These are phyloP conservation scores for Liolophura sinensis DNA, from an alignment of 1,140 invertebrate species.

Conservation along the genomic window DNA sequence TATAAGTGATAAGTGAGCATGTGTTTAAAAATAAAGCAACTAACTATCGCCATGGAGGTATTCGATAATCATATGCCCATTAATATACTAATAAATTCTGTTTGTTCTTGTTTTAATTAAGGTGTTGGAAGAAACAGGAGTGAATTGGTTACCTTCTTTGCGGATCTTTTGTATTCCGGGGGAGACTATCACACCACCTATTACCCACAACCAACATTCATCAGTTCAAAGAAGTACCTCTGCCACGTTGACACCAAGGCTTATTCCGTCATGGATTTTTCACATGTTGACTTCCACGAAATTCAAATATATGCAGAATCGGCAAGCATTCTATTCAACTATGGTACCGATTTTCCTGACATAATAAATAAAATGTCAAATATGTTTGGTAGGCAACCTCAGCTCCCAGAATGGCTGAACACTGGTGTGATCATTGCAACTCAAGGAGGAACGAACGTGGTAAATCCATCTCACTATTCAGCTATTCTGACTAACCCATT, in stretches of 20 bases:
- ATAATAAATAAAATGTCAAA: slow-evolving; percentile 34
- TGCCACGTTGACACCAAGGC: slow-evolving; percentile 38
- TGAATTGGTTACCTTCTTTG: slow-evolving; percentile 44
- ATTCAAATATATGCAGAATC: slow-evolving; percentile 37
- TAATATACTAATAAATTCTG: slow-evolving; percentile 2
- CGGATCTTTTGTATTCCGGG: slow-evolving; percentile 40
- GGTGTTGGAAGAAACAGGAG: slow-evolving; percentile 49
- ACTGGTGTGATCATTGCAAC: slow-evolving; percentile 55
- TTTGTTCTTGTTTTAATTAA: slow-evolving; percentile 12
- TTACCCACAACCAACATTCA: slow-evolving; percentile 54
- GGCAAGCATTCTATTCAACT: slow-evolving; percentile 25
- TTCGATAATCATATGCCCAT: slow-evolving; percentile 10
- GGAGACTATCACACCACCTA: slow-evolving; percentile 59
- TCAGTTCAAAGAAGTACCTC: slow-evolving; percentile 49
- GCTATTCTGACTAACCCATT: not conserved
- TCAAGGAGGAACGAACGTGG: slow-evolving; percentile 51
- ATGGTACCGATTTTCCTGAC: slow-evolving; percentile 19
- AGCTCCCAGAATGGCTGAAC: slow-evolving; percentile 54
- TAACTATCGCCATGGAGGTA: slow-evolving; percentile 1
- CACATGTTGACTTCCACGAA: slow-evolving; percentile 35
- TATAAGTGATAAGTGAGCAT: not conserved
- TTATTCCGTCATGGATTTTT: slow-evolving; percentile 51
- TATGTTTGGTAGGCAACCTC: slow-evolving; percentile 32
- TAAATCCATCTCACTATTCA: slow-evolving; percentile 4
- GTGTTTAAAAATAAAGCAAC: not conserved